Evolutionary conservation across 2,888 invertebrate genomes (phyloP).

Genomic region (Machimus rusticus): DNA sequence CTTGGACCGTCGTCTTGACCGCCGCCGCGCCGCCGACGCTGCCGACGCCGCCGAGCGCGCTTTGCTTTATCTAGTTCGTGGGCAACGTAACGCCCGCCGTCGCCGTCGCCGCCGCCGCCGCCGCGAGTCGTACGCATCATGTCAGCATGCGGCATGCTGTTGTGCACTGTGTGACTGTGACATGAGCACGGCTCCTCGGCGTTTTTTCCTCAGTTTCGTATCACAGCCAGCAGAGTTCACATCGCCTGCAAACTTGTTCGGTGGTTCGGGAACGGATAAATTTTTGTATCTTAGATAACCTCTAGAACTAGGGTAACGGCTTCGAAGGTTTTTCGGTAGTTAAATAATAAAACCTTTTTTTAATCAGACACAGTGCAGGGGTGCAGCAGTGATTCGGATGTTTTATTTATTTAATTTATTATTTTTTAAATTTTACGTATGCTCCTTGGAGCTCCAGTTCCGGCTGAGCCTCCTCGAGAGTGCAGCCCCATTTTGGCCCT

Average conservation of each 20-base stretch:
- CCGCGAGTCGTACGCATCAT: background rate
- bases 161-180: background rate
- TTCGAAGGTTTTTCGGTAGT: background rate
- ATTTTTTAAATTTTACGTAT: background rate
- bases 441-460: background rate
- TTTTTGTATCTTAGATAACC: background rate
- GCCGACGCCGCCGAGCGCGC: background rate
- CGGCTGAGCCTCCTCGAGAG: background rate
- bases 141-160: constrained; percentile 9
- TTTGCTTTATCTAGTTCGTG: background rate
- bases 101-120: no score
- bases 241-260: constrained; percentile 48
- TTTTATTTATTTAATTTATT: background rate
- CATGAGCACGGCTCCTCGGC: background rate
- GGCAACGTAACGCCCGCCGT: background rate
- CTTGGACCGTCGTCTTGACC: background rate
- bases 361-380: background rate
- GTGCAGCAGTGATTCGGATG: background rate
- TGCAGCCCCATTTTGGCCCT: background rate
- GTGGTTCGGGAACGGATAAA: background rate
- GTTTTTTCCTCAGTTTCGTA: constrained; percentile 58
- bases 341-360: background rate
- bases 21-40: background rate
- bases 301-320: background rate
- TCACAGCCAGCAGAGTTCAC: constrained; percentile 63